Conservation (phyloP, 2,888 invertebrate species). For the Limenitis camilla region DNA sequence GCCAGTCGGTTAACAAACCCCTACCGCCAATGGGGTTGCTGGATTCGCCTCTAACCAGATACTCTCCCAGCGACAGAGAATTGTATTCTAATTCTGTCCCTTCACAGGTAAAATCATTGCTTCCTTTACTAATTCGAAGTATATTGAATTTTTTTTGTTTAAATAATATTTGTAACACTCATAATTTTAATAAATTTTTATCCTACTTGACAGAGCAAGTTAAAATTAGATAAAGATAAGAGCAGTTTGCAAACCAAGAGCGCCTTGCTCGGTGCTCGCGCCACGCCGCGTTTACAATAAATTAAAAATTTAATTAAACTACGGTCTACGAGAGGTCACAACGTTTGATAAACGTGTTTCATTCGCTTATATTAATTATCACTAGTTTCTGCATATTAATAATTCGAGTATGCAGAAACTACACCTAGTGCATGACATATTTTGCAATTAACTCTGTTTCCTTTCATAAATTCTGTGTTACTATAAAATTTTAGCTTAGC, state of each 20-base stretch:
- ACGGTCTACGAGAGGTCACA: constrained; percentile 55
- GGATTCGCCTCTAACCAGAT: too few species aligned
- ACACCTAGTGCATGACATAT: not conserved
- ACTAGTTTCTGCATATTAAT: constrained; percentile 2
- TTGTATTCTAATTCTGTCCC: too few species aligned
- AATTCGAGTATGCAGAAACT: not conserved
- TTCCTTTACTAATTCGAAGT: too few species aligned
- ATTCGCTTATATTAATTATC: constrained; percentile 29
- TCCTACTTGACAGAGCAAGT: constrained; percentile 17
- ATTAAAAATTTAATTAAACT: constrained; percentile 69
- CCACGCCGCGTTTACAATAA: constrained; percentile 56
- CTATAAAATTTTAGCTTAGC: too few species aligned
- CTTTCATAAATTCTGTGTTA: not conserved
- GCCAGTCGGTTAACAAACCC: too few species aligned
- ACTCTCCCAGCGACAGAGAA: too few species aligned
- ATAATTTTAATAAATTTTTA: constrained; percentile 7
- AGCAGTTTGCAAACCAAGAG: constrained; percentile 40
- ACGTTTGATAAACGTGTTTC: constrained; percentile 58
- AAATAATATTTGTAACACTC: not conserved
- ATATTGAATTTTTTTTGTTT: too few species aligned
- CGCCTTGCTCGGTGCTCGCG: constrained; percentile 30
- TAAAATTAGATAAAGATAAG: constrained; percentile 38
- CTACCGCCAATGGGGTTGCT: too few species aligned
- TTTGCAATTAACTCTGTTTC: not conserved
- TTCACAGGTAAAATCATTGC: too few species aligned